Evolutionary conservation across 2,113 vertebrate genomes (phyloP), one percentile per base, ranked within the genome.

Genomic region (Centropus unirufus): DNA sequence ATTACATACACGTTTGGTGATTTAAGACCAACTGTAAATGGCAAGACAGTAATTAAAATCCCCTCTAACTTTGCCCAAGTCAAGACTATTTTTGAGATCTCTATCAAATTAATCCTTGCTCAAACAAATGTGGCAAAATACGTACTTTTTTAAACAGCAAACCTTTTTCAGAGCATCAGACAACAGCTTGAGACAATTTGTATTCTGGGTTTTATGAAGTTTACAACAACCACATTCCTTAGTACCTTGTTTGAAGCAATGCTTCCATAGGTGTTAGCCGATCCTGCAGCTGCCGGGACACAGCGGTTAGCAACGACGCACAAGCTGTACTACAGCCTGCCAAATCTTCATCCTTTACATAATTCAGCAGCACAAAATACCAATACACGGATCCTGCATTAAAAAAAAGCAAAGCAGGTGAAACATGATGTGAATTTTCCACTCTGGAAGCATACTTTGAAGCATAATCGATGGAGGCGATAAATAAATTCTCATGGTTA

Each of bases 291-390:
- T 99, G 99, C 59, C 98, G 98, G 74, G 99, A 99, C 84, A 99
- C 99, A 4, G 99, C 98, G 10, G 99, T 99, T 24, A 99, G 99
- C 89, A 99, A 76, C 23, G 98, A 98, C 13, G 99, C 99, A 87
- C 99, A 99, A 72, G 99, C 96, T 7, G 99, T 99, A 91, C 99
- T 99, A 91, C 99, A 99, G 27, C 98, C 98, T 30, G 99, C 99
- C 97, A 99, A 85, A 96, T 99, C 99, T 97, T 99, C 99, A 93
- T 99, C 99, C 96, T 99, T 99, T 32, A 99, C 99, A 12, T 99
- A 99, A 97, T 99, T 99, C 95, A 99, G 97, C 92, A 99, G 95
- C 39, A 99, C 99, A 96, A 99, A 99, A 98, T 99, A 99, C 99
- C 99, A 99, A 91, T 99, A 99, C n/a, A 99, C 98, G 5, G 99